A percentile compares a stretch with the other conserved stretches of the same genome.
Evolutionary conservation across 2,888 invertebrate genomes (phyloP).

Genomic region (Meta bourneti): DNA sequence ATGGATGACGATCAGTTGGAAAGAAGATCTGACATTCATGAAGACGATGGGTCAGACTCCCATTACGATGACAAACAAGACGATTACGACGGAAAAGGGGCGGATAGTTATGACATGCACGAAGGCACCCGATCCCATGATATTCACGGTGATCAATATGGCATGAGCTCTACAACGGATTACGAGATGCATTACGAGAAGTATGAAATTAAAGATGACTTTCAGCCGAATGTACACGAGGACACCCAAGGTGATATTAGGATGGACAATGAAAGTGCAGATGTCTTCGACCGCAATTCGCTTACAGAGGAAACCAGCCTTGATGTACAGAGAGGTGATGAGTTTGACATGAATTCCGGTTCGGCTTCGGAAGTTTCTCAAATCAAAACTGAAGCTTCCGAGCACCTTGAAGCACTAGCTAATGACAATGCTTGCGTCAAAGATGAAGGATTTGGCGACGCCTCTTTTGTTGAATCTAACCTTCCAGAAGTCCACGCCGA

Average conservation of each 20-base stretch:
- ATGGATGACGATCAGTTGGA: conserved; percentile 42
- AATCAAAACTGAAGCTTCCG: neutral
- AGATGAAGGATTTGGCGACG: neutral
- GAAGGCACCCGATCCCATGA: conserved; percentile 36
- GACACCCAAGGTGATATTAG: neutral
- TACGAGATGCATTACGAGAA: neutral
- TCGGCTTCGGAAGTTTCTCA: neutral
- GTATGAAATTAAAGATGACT: neutral
- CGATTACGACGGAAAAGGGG: conserved; percentile 18
- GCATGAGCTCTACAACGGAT: neutral
- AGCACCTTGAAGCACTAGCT: neutral
- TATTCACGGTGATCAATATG: conserved; percentile 1
- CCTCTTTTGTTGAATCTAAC: neutral
- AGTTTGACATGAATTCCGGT: neutral
- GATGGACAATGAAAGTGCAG: neutral
- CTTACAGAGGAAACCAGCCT: neutral
- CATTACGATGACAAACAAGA: conserved; percentile 39
- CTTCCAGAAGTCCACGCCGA: neutral
- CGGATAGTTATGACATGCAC: conserved; percentile 25
- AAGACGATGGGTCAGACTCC: conserved; percentile 39
- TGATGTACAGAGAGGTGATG: neutral
- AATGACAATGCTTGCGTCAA: neutral
- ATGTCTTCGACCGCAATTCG: neutral
- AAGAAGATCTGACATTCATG: conserved; percentile 41
- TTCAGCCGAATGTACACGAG: neutral